Conservation (phyloP, 2,113 vertebrate species). For the Heterotis niloticus region DNA sequence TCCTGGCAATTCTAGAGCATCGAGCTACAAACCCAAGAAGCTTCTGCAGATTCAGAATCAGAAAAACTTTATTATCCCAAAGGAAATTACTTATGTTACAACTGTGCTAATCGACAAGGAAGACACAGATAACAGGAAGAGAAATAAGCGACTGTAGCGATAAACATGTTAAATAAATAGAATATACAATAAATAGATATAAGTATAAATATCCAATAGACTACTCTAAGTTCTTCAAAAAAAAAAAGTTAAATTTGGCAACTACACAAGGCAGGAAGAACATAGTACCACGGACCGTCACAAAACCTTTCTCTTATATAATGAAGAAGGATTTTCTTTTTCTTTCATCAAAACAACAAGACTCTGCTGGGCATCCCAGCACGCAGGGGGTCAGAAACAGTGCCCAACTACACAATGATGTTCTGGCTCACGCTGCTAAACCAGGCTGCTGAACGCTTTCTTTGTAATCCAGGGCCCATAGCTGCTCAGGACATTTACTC, state of each 20-base stretch:
- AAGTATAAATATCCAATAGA: too few species aligned
- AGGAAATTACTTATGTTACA: too few species aligned
- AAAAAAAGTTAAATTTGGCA: constrained; percentile 21
- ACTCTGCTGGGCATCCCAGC: neutral
- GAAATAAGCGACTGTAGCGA: too few species aligned
- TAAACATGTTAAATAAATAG: too few species aligned
- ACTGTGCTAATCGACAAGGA: too few species aligned
- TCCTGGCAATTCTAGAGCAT: neutral
- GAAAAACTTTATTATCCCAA: too few species aligned
- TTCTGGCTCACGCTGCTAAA: neutral
- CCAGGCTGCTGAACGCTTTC: neutral
- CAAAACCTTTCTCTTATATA: constrained; percentile 10
- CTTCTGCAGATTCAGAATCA: neutral
- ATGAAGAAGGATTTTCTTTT: constrained; percentile 2
- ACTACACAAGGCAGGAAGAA: constrained; percentile 2
- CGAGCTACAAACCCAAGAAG: neutral
- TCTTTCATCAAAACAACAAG: constrained; percentile 18
- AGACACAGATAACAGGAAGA: too few species aligned
- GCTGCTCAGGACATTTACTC: neutral
- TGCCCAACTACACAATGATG: neutral
- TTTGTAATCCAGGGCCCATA: neutral
- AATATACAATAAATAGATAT: too few species aligned
- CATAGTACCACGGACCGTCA: constrained; percentile 15
- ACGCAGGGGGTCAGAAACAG: neutral
- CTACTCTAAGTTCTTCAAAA: neutral